Evolutionary conservation across 2,888 invertebrate genomes (phyloP).

Genomic region (Torymus tubicola): DNA sequence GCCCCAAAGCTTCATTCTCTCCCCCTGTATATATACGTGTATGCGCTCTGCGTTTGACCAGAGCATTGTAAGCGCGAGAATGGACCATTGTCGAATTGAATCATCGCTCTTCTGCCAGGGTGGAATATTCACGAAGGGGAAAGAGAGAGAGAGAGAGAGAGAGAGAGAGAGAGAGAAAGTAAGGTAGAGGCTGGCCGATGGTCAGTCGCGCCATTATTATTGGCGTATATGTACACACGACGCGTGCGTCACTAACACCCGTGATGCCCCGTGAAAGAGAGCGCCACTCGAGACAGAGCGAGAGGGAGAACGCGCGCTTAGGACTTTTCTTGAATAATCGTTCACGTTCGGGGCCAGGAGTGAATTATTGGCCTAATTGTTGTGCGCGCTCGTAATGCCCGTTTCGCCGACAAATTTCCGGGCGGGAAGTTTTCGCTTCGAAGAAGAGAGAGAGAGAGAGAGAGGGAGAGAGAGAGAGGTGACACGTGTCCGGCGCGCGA

Average conservation of each 20-base stretch:
- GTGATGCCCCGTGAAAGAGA: constrained; percentile 19
- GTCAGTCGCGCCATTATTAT: constrained; percentile 72
- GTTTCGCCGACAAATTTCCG: constrained; percentile 69
- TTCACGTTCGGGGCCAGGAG: constrained; percentile 33
- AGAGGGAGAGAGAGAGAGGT: not conserved
- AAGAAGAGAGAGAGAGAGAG: not conserved
- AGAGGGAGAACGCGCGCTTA: not conserved
- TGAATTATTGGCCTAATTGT: constrained; percentile 75
- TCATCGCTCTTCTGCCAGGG: constrained; percentile 66
- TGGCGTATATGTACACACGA: constrained; percentile 61
- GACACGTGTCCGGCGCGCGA: constrained; percentile 66
- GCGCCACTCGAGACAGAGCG: constrained; percentile 34
- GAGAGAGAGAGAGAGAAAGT: no score
- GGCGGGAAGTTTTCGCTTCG: constrained; percentile 60
- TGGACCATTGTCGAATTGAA: constrained; percentile 75
- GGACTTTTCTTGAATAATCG: constrained; percentile 58
- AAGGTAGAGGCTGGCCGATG: constrained; percentile 64
- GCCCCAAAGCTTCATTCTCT: constrained; percentile 19
- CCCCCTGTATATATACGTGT: not conserved
- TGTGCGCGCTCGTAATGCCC: constrained; percentile 62
- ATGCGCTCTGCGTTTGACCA: constrained; percentile 69
- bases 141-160: no score
- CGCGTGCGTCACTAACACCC: constrained; percentile 20
- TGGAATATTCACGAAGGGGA: constrained; percentile 68
- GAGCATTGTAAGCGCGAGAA: constrained; percentile 70